phyloP scores from a whole-genome alignment of 2,113 vertebrate genomes.

The Eurypyga helias region DNA sequence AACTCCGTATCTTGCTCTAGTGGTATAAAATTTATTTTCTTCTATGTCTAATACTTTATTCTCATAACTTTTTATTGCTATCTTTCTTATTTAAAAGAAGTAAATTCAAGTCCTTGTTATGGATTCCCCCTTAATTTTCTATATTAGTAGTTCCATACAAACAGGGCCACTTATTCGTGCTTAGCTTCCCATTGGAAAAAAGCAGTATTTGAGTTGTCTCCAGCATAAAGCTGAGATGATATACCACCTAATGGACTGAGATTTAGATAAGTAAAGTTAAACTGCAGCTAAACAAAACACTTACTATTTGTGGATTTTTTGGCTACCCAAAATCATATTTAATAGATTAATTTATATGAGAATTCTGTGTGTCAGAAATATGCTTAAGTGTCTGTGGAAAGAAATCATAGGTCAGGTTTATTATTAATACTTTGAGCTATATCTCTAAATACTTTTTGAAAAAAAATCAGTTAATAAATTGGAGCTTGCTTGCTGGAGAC shows the following conservation, averaged over 20 bases:
- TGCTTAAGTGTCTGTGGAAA: neutral
- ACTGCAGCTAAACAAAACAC: neutral
- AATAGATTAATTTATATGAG: neutral
- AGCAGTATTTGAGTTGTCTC: neutral
- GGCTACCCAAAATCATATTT: neutral
- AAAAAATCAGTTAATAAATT: neutral
- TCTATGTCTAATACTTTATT: neutral
- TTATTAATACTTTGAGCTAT: neutral
- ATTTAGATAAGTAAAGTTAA: neutral
- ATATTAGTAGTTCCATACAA: neutral
- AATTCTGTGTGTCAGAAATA: neutral
- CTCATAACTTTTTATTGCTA: neutral
- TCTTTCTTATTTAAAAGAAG: neutral
- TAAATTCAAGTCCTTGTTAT: neutral
- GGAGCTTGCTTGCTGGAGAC: neutral
- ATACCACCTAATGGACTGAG: neutral
- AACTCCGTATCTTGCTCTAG: neutral
- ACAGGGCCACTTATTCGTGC: neutral
- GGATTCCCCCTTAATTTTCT: neutral
- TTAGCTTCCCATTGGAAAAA: neutral
- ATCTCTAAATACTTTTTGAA: neutral
- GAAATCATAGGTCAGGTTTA: neutral
- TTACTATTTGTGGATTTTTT: neutral
- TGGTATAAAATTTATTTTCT: neutral
- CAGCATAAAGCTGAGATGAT: neutral